phyloP scores from a whole-genome alignment of 2,113 vertebrate genomes.

The Hipposideros armiger region DNA sequence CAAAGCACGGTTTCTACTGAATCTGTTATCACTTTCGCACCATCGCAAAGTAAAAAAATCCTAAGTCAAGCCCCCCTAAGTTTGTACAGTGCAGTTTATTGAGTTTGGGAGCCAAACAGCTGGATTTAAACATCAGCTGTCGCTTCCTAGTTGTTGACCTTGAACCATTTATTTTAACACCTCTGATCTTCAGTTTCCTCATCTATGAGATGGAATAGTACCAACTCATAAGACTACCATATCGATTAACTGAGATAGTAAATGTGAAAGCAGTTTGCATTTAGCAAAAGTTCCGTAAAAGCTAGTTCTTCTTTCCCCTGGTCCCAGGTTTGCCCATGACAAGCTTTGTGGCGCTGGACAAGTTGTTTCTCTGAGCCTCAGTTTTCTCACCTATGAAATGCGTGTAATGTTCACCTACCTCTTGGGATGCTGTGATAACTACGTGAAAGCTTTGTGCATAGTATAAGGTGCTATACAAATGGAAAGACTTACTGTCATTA shows the following conservation, averaged over 20 bases:
- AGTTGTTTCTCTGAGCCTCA: neutral
- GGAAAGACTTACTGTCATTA: neutral
- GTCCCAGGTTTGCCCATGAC: neutral
- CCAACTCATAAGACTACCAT: neutral
- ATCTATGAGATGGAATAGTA: neutral
- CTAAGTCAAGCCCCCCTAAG: neutral
- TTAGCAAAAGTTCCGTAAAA: neutral
- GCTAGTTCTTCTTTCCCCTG: neutral
- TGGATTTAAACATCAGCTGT: neutral
- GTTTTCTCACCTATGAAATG: neutral
- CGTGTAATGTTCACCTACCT: neutral
- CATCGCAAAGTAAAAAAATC: neutral
- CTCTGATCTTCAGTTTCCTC: neutral
- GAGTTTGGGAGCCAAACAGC: neutral
- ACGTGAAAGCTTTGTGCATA: accelerated
- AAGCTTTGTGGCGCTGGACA: neutral
- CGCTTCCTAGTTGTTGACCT: neutral
- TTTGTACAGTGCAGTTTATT: neutral
- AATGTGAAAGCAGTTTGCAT: neutral
- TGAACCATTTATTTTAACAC: neutral
- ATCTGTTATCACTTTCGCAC: too few species aligned
- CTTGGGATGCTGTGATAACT: neutral
- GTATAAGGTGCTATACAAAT: neutral
- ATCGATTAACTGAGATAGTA: too few species aligned
- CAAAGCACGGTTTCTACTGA: neutral